Evolutionary conservation across 1,140 invertebrate genomes (phyloP).

Genomic region (Meloidogyne floridensis): DNA sequence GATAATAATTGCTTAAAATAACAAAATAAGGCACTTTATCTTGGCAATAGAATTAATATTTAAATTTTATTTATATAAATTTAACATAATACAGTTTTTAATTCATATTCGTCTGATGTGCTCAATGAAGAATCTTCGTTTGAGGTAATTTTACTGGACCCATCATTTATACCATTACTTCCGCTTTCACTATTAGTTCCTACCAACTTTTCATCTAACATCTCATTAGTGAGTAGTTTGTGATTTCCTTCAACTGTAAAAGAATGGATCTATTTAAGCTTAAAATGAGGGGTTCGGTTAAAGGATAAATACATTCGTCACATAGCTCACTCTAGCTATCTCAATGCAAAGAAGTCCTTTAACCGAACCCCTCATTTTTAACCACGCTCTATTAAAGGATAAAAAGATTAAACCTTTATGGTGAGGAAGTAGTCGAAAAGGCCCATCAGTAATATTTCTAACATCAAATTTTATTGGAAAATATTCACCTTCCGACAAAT

Average conservation of each 20-base stretch:
- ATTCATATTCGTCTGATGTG: neutral
- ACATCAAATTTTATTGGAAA: slow-evolving; percentile 3
- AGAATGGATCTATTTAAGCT: no score
- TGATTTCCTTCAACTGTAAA: no score
- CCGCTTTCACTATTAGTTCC: neutral
- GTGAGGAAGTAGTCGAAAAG: neutral
- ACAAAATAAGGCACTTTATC: neutral
- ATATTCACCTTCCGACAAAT: slow-evolving; percentile 21
- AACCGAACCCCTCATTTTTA: no score
- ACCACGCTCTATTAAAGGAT: no score
- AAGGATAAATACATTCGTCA: no score
- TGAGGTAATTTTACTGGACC: neutral
- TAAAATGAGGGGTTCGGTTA: no score
- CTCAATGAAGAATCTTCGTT: neutral
- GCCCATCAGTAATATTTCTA: neutral
- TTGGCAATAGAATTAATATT: slow-evolving; percentile 1
- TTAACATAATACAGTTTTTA: neutral
- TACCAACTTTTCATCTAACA: neutral
- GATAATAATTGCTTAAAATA: slow-evolving; percentile 1
- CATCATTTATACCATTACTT: neutral
- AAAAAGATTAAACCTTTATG: neutral
- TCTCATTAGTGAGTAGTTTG: no score
- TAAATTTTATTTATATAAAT: neutral
- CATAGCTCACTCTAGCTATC: no score
- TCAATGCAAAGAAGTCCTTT: no score